Percentiles rank a stretch among this genome's conserved stretches.
These are phyloP conservation scores for Hedychridium roseum DNA, from an alignment of 2,888 invertebrate species.

Conservation along the genomic window DNA sequence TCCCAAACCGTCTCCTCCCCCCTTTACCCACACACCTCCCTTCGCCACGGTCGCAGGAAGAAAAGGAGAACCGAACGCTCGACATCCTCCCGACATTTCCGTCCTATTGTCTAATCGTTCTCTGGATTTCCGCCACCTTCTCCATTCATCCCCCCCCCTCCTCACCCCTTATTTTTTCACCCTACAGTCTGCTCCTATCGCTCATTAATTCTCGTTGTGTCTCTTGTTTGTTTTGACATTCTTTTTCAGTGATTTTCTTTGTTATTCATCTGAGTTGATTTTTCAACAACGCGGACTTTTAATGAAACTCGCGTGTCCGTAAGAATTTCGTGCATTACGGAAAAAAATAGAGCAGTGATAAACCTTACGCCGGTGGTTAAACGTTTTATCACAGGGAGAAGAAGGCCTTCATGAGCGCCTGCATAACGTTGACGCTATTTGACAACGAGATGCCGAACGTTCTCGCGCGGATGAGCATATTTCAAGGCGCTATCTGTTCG, in stretches of 20 bases:
- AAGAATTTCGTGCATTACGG: too few species aligned
- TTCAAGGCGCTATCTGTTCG: slow-evolving; percentile 54
- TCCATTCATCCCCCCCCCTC: slow-evolving; percentile 5
- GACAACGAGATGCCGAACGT: slow-evolving; percentile 28
- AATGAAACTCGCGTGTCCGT: too few species aligned
- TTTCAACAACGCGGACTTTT: too few species aligned
- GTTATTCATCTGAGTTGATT: too few species aligned
- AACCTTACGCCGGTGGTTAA: too few species aligned
- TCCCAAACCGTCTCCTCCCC: slow-evolving; percentile 50
- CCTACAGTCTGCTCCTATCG: not conserved
- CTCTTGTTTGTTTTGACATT: slow-evolving; percentile 4
- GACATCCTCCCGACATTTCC: slow-evolving; percentile 43
- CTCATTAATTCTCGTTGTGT: slow-evolving; percentile 3
- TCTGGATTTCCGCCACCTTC: slow-evolving; percentile 34
- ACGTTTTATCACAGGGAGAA: too few species aligned
- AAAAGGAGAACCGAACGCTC: slow-evolving; percentile 36
- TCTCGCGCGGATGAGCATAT: slow-evolving; percentile 53
- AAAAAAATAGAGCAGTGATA: too few species aligned
- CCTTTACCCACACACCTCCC: slow-evolving; percentile 17
- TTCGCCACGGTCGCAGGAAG: slow-evolving; percentile 23
- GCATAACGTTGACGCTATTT: slow-evolving; percentile 23
- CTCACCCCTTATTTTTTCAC: not conserved
- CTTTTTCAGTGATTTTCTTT: too few species aligned
- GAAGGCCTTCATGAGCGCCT: slow-evolving; percentile 22
- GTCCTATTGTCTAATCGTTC: slow-evolving; percentile 57